Percentiles rank a stretch among this genome's conserved stretches.
Conservation (phyloP, 2,888 invertebrate genomes). For the Trissoscelio sp. region DNA sequence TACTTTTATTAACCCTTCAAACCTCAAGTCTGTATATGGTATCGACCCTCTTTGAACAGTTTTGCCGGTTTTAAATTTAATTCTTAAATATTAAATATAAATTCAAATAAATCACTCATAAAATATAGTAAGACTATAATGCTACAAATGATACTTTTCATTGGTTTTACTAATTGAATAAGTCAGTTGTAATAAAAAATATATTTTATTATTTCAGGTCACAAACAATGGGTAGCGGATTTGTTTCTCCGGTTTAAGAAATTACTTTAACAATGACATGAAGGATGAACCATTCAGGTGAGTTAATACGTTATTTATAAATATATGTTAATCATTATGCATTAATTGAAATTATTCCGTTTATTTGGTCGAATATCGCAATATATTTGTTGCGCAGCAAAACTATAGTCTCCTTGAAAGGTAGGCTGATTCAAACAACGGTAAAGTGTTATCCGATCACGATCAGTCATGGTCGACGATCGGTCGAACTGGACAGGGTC, state of each 20-base stretch:
- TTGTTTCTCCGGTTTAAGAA: conserved; percentile 90
- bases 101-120: too few relatives aligned
- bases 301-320: conserved; percentile 59
- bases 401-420: conserved; percentile 60
- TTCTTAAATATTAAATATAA: too few relatives aligned
- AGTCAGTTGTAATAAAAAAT: conserved; percentile 6
- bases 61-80: too few relatives aligned
- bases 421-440: conserved; percentile 68
- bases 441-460: conserved; percentile 70
- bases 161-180: not conserved
- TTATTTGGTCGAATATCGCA: conserved; percentile 27
- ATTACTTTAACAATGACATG: conserved; percentile 79
- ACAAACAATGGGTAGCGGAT: conserved; percentile 89
- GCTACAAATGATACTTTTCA: too few relatives aligned
- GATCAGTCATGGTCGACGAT: conserved; percentile 71
- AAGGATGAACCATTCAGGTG: conserved; percentile 68
- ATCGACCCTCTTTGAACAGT: too few relatives aligned
- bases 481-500: conserved; percentile 59
- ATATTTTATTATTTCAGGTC: conserved; percentile 85
- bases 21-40: not conserved
- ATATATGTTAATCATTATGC: conserved; percentile 24
- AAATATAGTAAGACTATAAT: too few relatives aligned
- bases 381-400: conserved; percentile 52
- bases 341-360: conserved; percentile 34
- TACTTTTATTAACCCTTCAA: too few relatives aligned